Percentiles rank a stretch among this genome's conserved stretches.
Evolutionary conservation across 2,797 vertebrate species (phyloP).

Genomic region (Lacerta viridis): DNA sequence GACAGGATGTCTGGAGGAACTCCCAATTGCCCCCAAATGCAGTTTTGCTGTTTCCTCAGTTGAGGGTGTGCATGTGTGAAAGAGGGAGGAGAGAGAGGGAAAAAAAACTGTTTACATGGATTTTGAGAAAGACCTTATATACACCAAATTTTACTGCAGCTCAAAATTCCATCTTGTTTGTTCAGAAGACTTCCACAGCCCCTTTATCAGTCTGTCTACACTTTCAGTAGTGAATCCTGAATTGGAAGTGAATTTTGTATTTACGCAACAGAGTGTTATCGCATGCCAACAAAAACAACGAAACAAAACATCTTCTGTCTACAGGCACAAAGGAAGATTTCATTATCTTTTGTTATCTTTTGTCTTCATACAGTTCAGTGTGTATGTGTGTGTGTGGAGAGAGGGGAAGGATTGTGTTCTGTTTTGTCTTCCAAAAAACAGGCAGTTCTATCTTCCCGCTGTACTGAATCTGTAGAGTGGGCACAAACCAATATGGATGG

Average conservation of each 20-base stretch:
- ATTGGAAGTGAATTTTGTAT: slow-evolving; percentile 20
- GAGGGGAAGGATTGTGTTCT: background rate
- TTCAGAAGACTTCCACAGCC: background rate
- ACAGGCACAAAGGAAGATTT: background rate
- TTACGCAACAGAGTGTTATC: background rate
- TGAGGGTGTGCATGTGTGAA: background rate
- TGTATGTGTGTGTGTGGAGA: too few relatives aligned
- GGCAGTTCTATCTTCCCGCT: background rate
- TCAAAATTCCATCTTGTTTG: background rate
- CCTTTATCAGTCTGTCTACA: background rate
- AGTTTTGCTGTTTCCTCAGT: background rate
- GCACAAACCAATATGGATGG: background rate
- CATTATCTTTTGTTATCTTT: background rate
- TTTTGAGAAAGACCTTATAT: background rate
- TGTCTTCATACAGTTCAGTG: background rate
- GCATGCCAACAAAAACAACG: background rate
- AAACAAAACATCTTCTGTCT: background rate
- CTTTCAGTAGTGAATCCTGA: background rate
- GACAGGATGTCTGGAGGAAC: too few relatives aligned
- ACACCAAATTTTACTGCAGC: background rate
- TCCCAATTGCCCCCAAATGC: background rate
- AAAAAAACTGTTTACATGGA: background rate
- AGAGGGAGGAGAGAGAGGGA: too few relatives aligned
- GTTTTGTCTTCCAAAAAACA: slow-evolving; percentile 15
- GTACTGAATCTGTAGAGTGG: background rate